These are phyloP conservation scores for Lepidotrigona ventralis DNA, from an alignment of 1,140 invertebrate species.

Conservation along the genomic window DNA sequence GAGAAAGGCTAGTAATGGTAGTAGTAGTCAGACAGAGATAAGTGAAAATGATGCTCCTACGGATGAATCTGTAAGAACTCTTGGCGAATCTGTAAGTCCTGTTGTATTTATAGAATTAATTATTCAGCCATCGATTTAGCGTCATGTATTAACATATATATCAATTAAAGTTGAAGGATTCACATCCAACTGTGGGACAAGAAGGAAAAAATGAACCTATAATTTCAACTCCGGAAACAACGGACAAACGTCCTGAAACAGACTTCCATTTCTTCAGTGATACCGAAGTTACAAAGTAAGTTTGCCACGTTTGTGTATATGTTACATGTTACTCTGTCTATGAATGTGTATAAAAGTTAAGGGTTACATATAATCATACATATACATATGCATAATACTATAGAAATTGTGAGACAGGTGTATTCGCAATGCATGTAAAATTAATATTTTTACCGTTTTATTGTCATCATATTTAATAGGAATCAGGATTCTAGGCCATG, in stretches of 20 bases:
- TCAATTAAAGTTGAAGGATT: constrained; percentile 67
- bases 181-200: constrained; percentile 66
- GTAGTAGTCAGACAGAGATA: constrained; percentile 74
- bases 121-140: background rate
- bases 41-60: constrained; percentile 67
- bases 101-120: background rate
- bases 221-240: constrained; percentile 37
- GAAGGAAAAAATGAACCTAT: constrained; percentile 62
- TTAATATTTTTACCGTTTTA: constrained; percentile 20
- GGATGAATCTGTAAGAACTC: constrained; percentile 51
- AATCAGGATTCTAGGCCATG: constrained; percentile 85
- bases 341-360: background rate
- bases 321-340: background rate
- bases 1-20: constrained; percentile 83
- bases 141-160: constrained; percentile 3
- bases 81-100: constrained; percentile 66
- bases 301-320: background rate
- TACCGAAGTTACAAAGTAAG: constrained; percentile 89
- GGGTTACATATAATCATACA: no score
- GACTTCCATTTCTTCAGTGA: constrained; percentile 96
- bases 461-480: constrained; percentile 75
- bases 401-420: background rate
- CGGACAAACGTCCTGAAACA: constrained; percentile 76
- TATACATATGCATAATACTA: background rate
- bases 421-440: background rate